phyloP scores from a whole-genome alignment of 1,140 invertebrate genomes.

The Neodiprion virginianus region DNA sequence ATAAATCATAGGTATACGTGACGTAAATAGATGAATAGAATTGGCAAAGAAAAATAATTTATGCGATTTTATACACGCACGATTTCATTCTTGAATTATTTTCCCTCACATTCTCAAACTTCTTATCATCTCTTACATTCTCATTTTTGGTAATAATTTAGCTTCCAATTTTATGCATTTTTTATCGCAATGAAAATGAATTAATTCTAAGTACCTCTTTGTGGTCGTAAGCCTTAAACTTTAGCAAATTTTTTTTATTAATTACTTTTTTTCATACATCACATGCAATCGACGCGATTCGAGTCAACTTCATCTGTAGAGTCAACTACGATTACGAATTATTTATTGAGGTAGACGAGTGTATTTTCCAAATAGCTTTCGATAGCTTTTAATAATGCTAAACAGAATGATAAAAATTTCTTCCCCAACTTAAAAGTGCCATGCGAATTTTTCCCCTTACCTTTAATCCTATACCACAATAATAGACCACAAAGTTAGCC shows the following conservation, averaged over 20 bases:
- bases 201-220: slow-evolving; percentile 43
- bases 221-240: slow-evolving; percentile 47
- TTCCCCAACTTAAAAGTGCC: slow-evolving; percentile 45
- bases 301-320: slow-evolving; percentile 27
- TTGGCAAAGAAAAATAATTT: no score
- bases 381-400: slow-evolving; percentile 54
- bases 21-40: no score
- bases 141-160: no score
- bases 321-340: slow-evolving; percentile 51
- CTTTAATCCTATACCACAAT: neutral
- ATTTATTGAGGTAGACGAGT: slow-evolving; percentile 60
- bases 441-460: slow-evolving; percentile 32
- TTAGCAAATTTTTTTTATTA: slow-evolving; percentile 33
- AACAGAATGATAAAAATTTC: slow-evolving; percentile 47
- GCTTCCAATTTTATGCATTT: no score
- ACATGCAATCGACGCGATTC: slow-evolving; percentile 45
- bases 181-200: slow-evolving; percentile 28
- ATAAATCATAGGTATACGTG: no score
- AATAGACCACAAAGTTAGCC: neutral
- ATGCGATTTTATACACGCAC: no score
- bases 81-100: no score
- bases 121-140: no score
- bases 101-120: no score
- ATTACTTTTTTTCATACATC: slow-evolving; percentile 39
- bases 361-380: slow-evolving; percentile 61